Percentiles rank a stretch among this genome's conserved stretches.
Conservation (phyloP, 2,797 vertebrate genomes). For the Gobionotothen gibberifrons region DNA sequence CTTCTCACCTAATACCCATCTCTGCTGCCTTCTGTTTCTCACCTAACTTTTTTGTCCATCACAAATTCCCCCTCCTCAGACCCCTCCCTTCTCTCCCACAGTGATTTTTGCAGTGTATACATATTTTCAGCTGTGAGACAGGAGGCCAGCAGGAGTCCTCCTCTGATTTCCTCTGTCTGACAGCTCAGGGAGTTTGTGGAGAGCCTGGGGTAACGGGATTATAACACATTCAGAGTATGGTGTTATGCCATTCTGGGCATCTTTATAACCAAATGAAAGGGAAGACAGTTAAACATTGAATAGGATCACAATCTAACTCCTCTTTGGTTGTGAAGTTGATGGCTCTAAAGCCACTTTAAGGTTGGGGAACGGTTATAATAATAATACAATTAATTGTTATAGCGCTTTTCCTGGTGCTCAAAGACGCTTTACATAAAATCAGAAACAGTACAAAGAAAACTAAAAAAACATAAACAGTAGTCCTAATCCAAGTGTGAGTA, state of each 20-base stretch:
- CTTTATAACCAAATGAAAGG: not conserved
- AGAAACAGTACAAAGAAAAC: no score
- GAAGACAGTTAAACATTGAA: not conserved
- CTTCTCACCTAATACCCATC: constrained; percentile 13
- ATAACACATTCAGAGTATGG: constrained; percentile 17
- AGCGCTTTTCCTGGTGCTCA: no score
- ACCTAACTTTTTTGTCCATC: not conserved
- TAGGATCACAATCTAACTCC: not conserved
- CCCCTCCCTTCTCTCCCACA: constrained; percentile 11
- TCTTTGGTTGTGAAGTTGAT: not conserved
- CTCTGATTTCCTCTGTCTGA: constrained; percentile 25
- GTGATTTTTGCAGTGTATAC: constrained; percentile 23
- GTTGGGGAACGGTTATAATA: not conserved
- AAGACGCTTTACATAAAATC: no score
- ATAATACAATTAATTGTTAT: no score
- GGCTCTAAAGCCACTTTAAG: not conserved
- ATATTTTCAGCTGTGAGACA: constrained; percentile 45
- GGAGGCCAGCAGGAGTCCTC: constrained; percentile 39
- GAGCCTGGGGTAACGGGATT: not conserved
- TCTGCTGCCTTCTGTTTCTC: not conserved
- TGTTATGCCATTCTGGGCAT: constrained; percentile 1
- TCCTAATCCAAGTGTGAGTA: no score
- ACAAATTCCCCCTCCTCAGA: not conserved
- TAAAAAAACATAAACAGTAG: no score
- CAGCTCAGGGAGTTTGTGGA: constrained; percentile 35